Conservation (phyloP, 2,888 invertebrate species). For the Cryptocephalus moraei region DNA sequence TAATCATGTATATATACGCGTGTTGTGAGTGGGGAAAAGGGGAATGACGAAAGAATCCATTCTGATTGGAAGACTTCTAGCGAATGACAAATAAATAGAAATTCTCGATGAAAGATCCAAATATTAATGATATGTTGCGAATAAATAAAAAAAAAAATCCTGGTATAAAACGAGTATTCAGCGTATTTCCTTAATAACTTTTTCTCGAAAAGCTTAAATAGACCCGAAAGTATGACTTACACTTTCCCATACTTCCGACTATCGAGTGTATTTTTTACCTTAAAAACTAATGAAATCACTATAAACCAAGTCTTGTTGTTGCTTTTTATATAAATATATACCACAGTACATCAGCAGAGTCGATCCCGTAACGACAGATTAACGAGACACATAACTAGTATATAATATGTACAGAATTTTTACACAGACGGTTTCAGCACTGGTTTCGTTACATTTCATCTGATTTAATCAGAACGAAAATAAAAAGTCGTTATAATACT, state of each 20-base stretch:
- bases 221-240: constrained; percentile 3
- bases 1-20: constrained; percentile 4
- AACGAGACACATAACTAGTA: background rate
- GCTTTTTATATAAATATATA: constrained; percentile 12
- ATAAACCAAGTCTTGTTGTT: constrained; percentile 26
- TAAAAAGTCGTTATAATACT: too few relatives aligned
- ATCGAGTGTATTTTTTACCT: too few relatives aligned
- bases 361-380: background rate
- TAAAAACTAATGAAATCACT: constrained; percentile 2
- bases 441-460: too few relatives aligned
- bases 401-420: background rate
- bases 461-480: too few relatives aligned
- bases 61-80: constrained; percentile 24
- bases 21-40: constrained; percentile 6
- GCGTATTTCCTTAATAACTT: constrained; percentile 4
- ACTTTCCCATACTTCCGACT: too few relatives aligned
- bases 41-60: constrained; percentile 1
- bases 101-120: constrained; percentile 8
- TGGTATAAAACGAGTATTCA: constrained; percentile 15
- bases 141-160: constrained; percentile 15
- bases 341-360: background rate
- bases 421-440: background rate
- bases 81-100: constrained; percentile 7
- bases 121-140: constrained; percentile 17
- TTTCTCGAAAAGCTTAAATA: constrained; percentile 11